A percentile compares a stretch with the other conserved stretches of the same genome.
Conservation (phyloP, 2,888 invertebrate species). For the Orthosia gothica region DNA sequence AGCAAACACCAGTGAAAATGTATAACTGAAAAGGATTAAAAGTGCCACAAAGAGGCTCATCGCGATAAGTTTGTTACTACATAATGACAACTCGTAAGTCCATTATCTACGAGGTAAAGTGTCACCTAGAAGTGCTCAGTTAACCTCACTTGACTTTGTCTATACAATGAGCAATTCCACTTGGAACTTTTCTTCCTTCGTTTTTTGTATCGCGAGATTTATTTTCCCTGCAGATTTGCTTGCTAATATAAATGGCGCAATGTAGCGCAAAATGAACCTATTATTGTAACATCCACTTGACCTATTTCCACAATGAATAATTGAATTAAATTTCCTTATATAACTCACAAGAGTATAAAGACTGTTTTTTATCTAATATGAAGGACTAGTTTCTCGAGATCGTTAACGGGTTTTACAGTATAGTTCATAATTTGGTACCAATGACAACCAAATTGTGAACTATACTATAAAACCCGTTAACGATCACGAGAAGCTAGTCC, state of each 20-base stretch:
- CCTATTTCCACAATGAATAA: background rate
- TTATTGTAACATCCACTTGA: constrained; percentile 11
- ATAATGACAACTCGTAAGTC: constrained; percentile 15
- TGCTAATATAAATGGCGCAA: background rate
- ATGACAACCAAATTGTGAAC: too few species aligned
- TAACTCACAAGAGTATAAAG: background rate
- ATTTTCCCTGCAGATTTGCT: background rate
- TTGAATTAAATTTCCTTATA: background rate
- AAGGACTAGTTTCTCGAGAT: background rate
- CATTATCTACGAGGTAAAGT: constrained; percentile 14
- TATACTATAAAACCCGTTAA: too few species aligned
- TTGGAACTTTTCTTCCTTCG: background rate
- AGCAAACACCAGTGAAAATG: background rate
- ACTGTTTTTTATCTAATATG: background rate
- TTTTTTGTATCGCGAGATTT: background rate
- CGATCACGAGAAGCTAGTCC: too few species aligned
- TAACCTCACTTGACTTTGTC: constrained; percentile 20
- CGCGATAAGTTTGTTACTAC: constrained; percentile 7
- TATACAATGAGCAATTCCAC: constrained; percentile 6
- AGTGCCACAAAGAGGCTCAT: background rate
- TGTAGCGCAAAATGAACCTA: background rate
- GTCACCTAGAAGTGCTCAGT: constrained; percentile 24
- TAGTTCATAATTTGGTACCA: background rate
- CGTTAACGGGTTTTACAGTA: background rate
- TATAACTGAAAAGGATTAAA: background rate